phyloP scores from a whole-genome alignment of 2,113 vertebrate genomes.

The chimpanzee (Pan troglodytes) region NHGRI_mPanTro3-v2.1_pri NC_072419.2:12786501-12787000 shows the following conservation, averaged over 20 bases:
- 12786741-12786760: background rate
- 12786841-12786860: background rate
- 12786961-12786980: background rate
- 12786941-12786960: background rate
- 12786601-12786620: background rate
- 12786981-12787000: background rate
- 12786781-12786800: background rate
- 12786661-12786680: background rate
- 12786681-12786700: background rate
- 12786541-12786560: background rate
- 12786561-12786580: background rate
- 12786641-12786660: background rate
- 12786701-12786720: background rate
- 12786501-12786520: background rate
- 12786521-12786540: background rate
- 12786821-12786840: background rate
- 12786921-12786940: background rate
- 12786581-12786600: background rate
- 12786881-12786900: background rate
- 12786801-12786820: background rate
- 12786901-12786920: background rate
- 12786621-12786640: background rate
- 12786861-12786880: background rate
- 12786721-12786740: background rate
- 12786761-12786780: background rate